These are phyloP conservation scores for Ellobium chinense DNA, from an alignment of 2,888 invertebrate species.

Conservation along the genomic window DNA sequence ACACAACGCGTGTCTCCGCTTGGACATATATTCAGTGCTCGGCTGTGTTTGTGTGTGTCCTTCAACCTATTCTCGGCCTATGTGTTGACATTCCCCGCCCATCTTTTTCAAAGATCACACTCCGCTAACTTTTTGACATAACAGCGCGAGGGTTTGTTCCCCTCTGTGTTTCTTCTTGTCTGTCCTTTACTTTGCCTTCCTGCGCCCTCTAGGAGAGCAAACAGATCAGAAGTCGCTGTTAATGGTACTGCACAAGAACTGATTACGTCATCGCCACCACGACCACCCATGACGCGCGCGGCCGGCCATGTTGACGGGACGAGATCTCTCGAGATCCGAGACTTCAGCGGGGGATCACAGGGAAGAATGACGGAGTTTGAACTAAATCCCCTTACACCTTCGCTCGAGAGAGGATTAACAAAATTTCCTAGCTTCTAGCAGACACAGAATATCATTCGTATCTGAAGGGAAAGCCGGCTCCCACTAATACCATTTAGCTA, in stretches of 20 bases:
- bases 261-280: background rate
- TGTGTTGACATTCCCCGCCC: constrained; percentile 4
- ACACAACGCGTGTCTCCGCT: background rate
- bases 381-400: background rate
- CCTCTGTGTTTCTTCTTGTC: background rate
- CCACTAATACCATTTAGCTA: too few relatives aligned
- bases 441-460: too few relatives aligned
- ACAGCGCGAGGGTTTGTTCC: background rate
- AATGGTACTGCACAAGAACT: constrained; percentile 1
- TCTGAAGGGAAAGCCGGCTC: too few relatives aligned
- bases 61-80: background rate
- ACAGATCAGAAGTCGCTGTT: background rate
- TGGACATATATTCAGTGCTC: background rate
- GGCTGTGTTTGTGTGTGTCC: background rate
- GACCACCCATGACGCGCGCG: background rate
- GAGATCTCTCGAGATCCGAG: background rate
- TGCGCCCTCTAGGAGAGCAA: background rate
- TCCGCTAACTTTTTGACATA: background rate
- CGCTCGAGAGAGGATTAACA: background rate
- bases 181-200: background rate
- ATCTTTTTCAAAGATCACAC: background rate
- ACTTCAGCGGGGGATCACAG: background rate
- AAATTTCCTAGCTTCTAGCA: too few relatives aligned
- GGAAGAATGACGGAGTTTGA: background rate
- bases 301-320: background rate